phyloP scores from a whole-genome alignment of 2,888 invertebrate species.

The Philopedon plagiatum region DNA sequence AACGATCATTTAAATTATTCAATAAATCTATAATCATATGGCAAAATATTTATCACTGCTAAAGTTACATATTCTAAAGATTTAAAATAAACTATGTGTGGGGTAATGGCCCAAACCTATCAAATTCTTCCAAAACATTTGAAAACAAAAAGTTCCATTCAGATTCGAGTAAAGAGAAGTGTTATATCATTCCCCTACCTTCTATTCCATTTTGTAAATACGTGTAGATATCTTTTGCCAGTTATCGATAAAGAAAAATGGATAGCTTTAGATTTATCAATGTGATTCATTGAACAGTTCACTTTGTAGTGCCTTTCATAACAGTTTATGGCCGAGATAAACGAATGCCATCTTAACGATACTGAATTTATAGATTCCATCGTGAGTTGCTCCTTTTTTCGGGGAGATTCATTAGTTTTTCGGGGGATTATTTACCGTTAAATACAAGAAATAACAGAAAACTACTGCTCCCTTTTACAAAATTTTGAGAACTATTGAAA shows the following conservation, averaged over 20 bases:
- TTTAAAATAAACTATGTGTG: too few relatives aligned
- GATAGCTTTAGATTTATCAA: slow-evolving; percentile 51
- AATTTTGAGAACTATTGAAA: too few relatives aligned
- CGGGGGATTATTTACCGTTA: neutral
- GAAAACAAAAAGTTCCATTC: neutral
- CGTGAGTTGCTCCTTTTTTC: slow-evolving; percentile 13
- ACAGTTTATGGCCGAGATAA: slow-evolving; percentile 55
- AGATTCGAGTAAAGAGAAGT: neutral
- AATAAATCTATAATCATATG: too few relatives aligned
- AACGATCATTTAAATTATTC: too few relatives aligned
- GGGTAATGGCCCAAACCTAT: too few relatives aligned
- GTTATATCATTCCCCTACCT: neutral
- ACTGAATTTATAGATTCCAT: slow-evolving; percentile 38
- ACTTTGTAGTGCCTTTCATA: slow-evolving; percentile 55
- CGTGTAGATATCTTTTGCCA: slow-evolving; percentile 19
- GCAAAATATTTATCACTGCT: too few relatives aligned
- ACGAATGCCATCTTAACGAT: slow-evolving; percentile 48
- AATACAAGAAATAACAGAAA: too few relatives aligned
- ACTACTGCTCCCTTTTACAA: too few relatives aligned
- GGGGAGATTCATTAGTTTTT: neutral
- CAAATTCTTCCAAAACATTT: neutral
- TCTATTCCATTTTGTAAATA: slow-evolving; percentile 38
- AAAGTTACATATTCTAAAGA: too few relatives aligned
- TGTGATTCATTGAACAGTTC: slow-evolving; percentile 55
- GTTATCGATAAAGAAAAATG: slow-evolving; percentile 51